These are phyloP conservation scores for Rhamphomyia laevipes DNA, from an alignment of 2,888 invertebrate genomes.

Conservation along the genomic window DNA sequence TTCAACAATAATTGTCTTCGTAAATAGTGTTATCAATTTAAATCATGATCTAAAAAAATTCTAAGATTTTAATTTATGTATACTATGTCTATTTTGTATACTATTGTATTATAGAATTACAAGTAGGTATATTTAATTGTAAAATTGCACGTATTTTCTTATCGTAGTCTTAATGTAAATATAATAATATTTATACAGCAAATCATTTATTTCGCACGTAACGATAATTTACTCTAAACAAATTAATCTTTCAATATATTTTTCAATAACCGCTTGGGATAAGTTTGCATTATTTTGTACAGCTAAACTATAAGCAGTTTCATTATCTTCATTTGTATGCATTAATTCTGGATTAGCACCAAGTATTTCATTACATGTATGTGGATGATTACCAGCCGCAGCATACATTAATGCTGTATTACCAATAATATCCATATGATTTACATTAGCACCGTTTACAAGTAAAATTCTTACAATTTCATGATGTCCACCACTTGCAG, in stretches of 20 bases:
- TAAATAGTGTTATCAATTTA: no score
- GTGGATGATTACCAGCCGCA: conserved; percentile 78
- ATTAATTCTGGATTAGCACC: conserved; percentile 70
- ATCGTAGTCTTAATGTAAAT: no score
- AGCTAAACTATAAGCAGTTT: conserved; percentile 75
- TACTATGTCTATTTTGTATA: no score
- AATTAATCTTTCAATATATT: conserved; percentile 37
- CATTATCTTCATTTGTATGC: conserved; percentile 65
- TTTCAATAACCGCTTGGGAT: conserved; percentile 69
- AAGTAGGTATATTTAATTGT: no score
- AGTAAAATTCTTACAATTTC: conserved; percentile 75
- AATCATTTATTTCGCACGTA: no score
- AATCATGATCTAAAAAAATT: no score
- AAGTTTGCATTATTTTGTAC: conserved; percentile 48
- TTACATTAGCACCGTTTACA: conserved; percentile 63
- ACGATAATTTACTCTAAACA: conserved; percentile 3
- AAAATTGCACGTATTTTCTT: no score
- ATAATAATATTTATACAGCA: no score
- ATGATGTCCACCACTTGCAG: conserved; percentile 78
- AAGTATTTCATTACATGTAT: conserved; percentile 75
- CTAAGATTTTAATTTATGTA: no score
- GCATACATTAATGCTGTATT: conserved; percentile 89
- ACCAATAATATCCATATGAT: conserved; percentile 76
- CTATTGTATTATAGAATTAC: no score
- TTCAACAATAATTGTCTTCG: no score